These are phyloP conservation scores for Eublepharis macularius DNA, from an alignment of 2,113 vertebrate genomes.

Conservation along the genomic window DNA sequence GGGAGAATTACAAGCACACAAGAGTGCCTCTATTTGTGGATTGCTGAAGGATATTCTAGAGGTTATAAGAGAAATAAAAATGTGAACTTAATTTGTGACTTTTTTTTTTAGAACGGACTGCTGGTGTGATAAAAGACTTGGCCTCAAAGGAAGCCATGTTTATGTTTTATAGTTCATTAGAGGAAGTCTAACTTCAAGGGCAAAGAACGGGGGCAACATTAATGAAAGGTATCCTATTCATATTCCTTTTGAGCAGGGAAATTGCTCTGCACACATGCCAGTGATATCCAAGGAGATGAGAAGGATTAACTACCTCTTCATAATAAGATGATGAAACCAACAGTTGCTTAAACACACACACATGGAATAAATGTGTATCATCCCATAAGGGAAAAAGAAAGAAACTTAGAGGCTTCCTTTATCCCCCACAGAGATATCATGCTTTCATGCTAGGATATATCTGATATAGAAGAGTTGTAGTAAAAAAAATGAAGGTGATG, in stretches of 20 bases:
- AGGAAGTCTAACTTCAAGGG: slow-evolving; percentile 39
- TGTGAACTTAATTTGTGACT: neutral
- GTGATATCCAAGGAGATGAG: slow-evolving; percentile 2
- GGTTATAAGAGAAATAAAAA: neutral
- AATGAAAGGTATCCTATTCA: neutral
- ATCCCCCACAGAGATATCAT: slow-evolving; percentile 7
- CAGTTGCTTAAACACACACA: slow-evolving; percentile 20
- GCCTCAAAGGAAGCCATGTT: neutral
- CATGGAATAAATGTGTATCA: neutral
- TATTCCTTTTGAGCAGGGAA: slow-evolving; percentile 20
- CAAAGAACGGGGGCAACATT: slow-evolving; percentile 13
- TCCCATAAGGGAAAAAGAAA: neutral
- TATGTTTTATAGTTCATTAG: slow-evolving; percentile 8
- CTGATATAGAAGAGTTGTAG: neutral
- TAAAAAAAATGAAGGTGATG: neutral
- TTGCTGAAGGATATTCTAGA: too few relatives aligned
- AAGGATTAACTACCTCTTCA: neutral
- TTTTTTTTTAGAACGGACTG: neutral
- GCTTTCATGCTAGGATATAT: slow-evolving; percentile 3
- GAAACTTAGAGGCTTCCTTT: slow-evolving; percentile 16
- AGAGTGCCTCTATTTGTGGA: too few relatives aligned
- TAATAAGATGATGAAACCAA: slow-evolving; percentile 9
- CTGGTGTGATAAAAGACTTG: neutral
- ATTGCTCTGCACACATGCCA: slow-evolving; percentile 14
- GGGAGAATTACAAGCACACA: too few relatives aligned